These are phyloP conservation scores for Synergus umbraculus DNA, from an alignment of 2,888 invertebrate genomes.

Conservation along the genomic window DNA sequence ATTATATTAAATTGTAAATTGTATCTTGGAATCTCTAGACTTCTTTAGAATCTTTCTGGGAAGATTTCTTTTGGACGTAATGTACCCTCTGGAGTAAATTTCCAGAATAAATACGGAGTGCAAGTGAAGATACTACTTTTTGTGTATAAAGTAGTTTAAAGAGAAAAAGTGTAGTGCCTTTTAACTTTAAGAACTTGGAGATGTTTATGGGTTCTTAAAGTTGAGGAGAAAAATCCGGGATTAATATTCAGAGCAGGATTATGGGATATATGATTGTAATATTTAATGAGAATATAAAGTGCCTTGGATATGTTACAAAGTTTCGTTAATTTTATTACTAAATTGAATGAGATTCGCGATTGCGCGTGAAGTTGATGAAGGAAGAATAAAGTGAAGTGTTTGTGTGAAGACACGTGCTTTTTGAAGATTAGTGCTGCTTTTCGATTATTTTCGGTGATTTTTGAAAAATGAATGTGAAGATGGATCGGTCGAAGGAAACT, in stretches of 20 bases:
- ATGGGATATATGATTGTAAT: not conserved
- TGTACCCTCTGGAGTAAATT: not conserved
- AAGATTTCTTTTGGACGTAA: not conserved
- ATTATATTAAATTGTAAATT: not conserved
- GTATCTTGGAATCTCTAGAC: not conserved
- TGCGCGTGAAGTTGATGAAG: not conserved
- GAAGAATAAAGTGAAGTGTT: not conserved
- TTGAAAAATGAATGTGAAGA: conserved; percentile 27
- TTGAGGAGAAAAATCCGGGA: not conserved
- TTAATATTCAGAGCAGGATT: not conserved
- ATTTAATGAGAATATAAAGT: not conserved
- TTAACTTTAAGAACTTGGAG: not conserved
- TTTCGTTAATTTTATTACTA: not conserved
- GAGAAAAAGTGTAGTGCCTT: not conserved
- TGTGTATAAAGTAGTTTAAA: not conserved
- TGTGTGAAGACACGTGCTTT: not conserved
- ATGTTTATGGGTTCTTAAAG: not conserved
- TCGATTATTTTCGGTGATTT: not conserved
- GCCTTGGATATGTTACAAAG: not conserved
- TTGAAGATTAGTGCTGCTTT: not conserved
- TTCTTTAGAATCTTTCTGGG: not conserved
- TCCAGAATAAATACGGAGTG: not conserved
- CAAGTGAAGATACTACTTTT: not conserved
- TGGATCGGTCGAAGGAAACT: conserved; percentile 28
- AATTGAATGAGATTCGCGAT: not conserved